Conservation (phyloP, 2,797 vertebrate species). For the Eulemur albifrons region DNA sequence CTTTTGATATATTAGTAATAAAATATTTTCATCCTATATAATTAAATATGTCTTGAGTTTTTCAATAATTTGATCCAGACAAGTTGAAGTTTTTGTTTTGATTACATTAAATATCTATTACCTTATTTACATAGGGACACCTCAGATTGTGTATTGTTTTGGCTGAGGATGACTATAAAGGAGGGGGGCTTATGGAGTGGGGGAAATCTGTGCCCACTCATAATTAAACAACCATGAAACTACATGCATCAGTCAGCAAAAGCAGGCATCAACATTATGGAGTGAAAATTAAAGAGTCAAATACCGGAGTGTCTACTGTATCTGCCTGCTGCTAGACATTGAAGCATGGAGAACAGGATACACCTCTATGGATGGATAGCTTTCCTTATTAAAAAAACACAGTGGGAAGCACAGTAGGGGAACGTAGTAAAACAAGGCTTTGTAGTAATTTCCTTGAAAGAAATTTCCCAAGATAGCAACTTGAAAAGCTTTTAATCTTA, state of each 20-base stretch:
- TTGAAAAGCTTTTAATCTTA: slow-evolving; percentile 86
- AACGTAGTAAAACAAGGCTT: slow-evolving; percentile 94
- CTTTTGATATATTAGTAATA: slow-evolving; percentile 55
- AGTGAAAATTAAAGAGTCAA: slow-evolving; percentile 86
- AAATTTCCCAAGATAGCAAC: slow-evolving; percentile 90
- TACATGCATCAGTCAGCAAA: slow-evolving; percentile 82
- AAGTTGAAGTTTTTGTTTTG: slow-evolving; percentile 25
- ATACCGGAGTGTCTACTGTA: slow-evolving; percentile 87
- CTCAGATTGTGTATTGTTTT: slow-evolving; percentile 63
- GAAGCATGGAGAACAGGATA: slow-evolving; percentile 98
- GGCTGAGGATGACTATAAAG: slow-evolving; percentile 45
- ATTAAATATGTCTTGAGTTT: slow-evolving; percentile 35
- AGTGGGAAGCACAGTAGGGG: slow-evolving; percentile 94
- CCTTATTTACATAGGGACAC: slow-evolving; percentile 24
- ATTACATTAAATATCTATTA: not conserved
- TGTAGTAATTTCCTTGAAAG: slow-evolving; percentile 92
- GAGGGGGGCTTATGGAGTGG: not conserved
- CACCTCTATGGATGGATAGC: slow-evolving; percentile 97
- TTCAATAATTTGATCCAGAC: slow-evolving; percentile 3
- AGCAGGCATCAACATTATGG: slow-evolving; percentile 81
- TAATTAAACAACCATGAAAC: slow-evolving; percentile 84
- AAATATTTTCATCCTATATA: slow-evolving; percentile 31
- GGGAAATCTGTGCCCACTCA: slow-evolving; percentile 77
- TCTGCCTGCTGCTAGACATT: slow-evolving; percentile 90
- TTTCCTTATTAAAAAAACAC: slow-evolving; percentile 99